Base-by-base conservation (phyloP, 2,888 invertebrate species). In the Zygothrica quintamaculata region DNA sequence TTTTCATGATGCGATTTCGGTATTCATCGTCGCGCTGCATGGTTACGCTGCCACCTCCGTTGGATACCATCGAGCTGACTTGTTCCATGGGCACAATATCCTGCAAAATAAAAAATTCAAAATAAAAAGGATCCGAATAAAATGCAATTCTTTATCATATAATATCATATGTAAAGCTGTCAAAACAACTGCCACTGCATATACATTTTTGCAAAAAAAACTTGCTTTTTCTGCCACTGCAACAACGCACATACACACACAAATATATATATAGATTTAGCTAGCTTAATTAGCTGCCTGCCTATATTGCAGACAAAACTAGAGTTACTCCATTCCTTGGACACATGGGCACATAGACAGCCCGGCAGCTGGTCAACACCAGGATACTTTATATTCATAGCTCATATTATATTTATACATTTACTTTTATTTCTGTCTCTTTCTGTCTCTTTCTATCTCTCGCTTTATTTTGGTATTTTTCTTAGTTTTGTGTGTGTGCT, bases 41-140 rank as follows among this genome's bases (percentile, higher is more conserved):
- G 65, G 90, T 88, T 12, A 90, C 88, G 56, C 90, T 90, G 60
- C 90, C 90, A 37, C 90, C 90, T 12, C 90, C 90, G 66, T 90
- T 90, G 60, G 91, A 90, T 56, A 90, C 89, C 81, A 90, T 88
- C 65, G 90, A 90, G 86, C 90, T 90, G 46, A 90, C 87, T 85
- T 90, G 90, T 78, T 91, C 91, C 91, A 91, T 90, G 64, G 90
- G 91, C 76, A 91, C 89, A 85, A 91, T 90, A 78, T 90, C 90
- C 90, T 90, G 79, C 46, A 88, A 87, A 48, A 79, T 44, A 88
- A 87, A 48, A 18, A 11, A 9, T 16, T 15, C 13, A 52, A 8
- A 29, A 29, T 15, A 18, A 8, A 18, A 22, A n/a, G n/a, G n/a
- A n/a, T n/a, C n/a, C n/a, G n/a, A n/a, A n/a, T n/a, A n/a, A n/a